Base-by-base conservation (phyloP, 2,113 vertebrate genomes). In the Salvelinus sp. region DNA sequence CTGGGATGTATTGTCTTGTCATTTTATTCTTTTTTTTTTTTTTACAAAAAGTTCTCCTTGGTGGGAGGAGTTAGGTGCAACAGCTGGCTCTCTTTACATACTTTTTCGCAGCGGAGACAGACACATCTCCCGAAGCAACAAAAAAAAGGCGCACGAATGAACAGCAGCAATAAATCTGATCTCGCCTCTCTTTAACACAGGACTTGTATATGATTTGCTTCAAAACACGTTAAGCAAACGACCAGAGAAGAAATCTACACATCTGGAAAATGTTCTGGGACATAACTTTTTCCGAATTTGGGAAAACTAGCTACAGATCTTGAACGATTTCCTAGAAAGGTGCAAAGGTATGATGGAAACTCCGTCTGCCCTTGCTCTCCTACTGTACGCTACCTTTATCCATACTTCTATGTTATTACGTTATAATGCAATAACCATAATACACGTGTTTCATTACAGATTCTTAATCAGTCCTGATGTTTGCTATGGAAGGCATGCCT, bases 271-370 rank as follows among this genome's bases (percentile, higher is more conserved):
- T 48, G 65, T n/a, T 71, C 71, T 22, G 58, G 30, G 44, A 73
- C 47, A 10, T 18, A 30, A 67, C 77, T 27, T 70, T 50, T 27
- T 50, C 47, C 64, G 75, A 60, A 0, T 27, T 25, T 23, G 69
- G 78, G 81, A 60, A 20, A 80, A 68, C 74, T 62, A 77, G 54
- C 76, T 75, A 80, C 80, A 27, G 60, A 76, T 6, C 60, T 16
- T 16, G 78, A 57, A 69, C 44, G n/a, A 28, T 65, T 65, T 48
- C 50, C 22, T 48, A 60, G 28, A 58, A 65, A 23, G 58, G 58
- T 62, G 58, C 20, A 74, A 74, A 64, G 62, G 38, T 74, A 65
- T 47, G 62, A 47, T 65, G n/a, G 20, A 62, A n/a, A 62, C 58
- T 1, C 16, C 18, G 13, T 62, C 58, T 9, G n/a, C n/a, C 58